Conservation (phyloP, 2,113 vertebrate genomes). For the Capreolus pygargus region DNA sequence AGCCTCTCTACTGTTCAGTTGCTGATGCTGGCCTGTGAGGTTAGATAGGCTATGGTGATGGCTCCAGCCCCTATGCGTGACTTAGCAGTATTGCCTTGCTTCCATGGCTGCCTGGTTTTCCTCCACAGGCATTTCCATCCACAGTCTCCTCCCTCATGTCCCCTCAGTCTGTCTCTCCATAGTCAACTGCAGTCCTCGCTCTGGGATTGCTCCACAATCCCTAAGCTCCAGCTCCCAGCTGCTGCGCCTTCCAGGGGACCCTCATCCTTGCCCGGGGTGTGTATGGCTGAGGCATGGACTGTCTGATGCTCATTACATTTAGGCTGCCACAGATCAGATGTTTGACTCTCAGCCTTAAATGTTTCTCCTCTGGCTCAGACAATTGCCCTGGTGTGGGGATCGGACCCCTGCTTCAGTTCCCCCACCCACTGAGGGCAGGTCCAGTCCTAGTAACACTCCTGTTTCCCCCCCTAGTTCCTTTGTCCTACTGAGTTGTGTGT, state of each 20-base stretch:
- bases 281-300: not conserved
- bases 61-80: not conserved
- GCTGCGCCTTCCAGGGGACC: not conserved
- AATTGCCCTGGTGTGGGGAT: not conserved
- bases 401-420: not conserved
- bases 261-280: rapidly evolving
- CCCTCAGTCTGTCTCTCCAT: not conserved
- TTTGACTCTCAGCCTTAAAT: not conserved
- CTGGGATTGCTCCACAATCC: not conserved
- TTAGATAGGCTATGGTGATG: not conserved
- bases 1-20: not conserved
- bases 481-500: not conserved
- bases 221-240: not conserved
- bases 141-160: not conserved
- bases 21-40: not conserved
- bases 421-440: not conserved
- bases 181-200: not conserved
- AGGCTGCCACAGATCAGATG: not conserved
- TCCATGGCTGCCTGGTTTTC: not conserved
- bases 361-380: not conserved
- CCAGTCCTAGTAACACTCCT: not conserved
- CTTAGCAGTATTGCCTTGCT: not conserved
- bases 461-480: not conserved
- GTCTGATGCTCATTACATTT: not conserved
- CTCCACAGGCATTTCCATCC: not conserved